Conservation (phyloP, 2,113 vertebrate species). For the Nesoenas mayeri region DNA sequence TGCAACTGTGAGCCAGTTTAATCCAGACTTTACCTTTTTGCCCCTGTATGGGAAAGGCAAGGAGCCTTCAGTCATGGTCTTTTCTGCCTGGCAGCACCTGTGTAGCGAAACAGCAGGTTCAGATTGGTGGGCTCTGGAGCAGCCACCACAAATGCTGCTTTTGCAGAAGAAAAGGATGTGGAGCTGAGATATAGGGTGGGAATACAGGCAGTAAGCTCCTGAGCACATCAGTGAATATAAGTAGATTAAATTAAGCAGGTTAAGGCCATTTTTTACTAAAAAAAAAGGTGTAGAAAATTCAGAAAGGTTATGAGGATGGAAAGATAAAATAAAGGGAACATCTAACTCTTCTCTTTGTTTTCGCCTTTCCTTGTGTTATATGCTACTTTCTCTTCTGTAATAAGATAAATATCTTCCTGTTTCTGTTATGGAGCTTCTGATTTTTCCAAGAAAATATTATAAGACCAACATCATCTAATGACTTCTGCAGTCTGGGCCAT, state of each 20-base stretch:
- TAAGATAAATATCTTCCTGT: neutral
- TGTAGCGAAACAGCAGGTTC: neutral
- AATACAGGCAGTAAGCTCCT: neutral
- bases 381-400: neutral
- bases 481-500: neutral
- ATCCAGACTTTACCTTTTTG: neutral
- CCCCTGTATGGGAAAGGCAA: neutral
- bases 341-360: neutral
- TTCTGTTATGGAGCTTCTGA: neutral
- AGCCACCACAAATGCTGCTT: neutral
- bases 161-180: neutral
- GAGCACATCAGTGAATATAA: neutral
- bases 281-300: neutral
- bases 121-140: neutral
- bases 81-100: neutral
- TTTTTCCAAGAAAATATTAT: constrained; percentile 29
- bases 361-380: neutral
- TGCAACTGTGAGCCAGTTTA: neutral
- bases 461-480: neutral
- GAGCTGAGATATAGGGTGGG: neutral
- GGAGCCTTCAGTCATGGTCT: neutral
- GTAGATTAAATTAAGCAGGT: neutral
- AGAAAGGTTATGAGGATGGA: neutral
- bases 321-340: neutral
- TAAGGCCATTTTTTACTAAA: neutral